These are phyloP conservation scores for Bombus vancouverensis DNA, from an alignment of 1,140 invertebrate species.

Conservation along the genomic window DNA sequence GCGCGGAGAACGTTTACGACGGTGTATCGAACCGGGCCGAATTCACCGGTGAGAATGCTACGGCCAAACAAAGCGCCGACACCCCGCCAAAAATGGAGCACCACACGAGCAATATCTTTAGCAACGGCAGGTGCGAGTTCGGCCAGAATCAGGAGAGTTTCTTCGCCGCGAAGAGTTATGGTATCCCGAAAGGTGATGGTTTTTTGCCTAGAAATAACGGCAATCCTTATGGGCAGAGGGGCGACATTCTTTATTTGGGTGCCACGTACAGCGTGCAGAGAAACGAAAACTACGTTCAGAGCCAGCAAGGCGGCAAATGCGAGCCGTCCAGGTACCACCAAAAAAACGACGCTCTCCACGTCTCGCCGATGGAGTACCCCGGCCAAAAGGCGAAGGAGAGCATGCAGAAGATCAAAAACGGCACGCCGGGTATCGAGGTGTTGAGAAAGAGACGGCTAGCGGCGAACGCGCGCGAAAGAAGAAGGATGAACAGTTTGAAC, in stretches of 20 bases:
- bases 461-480: slow-evolving; percentile 90
- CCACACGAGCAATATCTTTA: neutral
- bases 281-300: slow-evolving; percentile 45
- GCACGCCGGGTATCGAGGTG: slow-evolving; percentile 83
- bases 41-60: too few species aligned
- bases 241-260: slow-evolving; percentile 61
- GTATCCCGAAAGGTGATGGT: slow-evolving; percentile 57
- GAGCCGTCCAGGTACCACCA: slow-evolving; percentile 56
- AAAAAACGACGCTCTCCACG: slow-evolving; percentile 51
- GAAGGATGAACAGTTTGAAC: slow-evolving; percentile 92
- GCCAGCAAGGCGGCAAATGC: slow-evolving; percentile 42
- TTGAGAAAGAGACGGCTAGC: slow-evolving; percentile 90
- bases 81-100: slow-evolving; percentile 54
- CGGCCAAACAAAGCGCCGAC: too few species aligned
- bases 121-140: slow-evolving; percentile 50
- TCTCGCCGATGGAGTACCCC: slow-evolving; percentile 56
- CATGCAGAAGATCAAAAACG: slow-evolving; percentile 75
- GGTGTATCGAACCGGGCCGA: neutral
- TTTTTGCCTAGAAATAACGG: slow-evolving; percentile 65
- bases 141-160: slow-evolving; percentile 55
- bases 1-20: slow-evolving; percentile 62
- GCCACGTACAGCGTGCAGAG: slow-evolving; percentile 57
- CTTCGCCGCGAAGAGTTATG: slow-evolving; percentile 55
- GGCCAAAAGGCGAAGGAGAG: slow-evolving; percentile 69
- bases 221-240: slow-evolving; percentile 55